phyloP scores from a whole-genome alignment of 2,888 invertebrate genomes.

The Poecilus cupreus region DNA sequence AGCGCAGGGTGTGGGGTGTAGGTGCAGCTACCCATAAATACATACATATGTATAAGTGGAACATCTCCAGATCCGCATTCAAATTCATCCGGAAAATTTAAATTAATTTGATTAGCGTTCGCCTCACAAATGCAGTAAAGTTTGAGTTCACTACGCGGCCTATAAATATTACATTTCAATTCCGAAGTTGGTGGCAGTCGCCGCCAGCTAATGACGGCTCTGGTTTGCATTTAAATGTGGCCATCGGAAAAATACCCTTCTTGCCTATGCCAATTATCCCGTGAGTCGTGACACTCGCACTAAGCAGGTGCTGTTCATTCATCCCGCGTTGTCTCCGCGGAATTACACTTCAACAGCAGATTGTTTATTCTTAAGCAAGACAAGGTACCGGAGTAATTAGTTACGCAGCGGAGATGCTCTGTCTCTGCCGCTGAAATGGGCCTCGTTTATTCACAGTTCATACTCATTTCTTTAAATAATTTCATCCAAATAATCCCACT shows the following conservation, averaged over 20 bases:
- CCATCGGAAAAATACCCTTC: too few relatives aligned
- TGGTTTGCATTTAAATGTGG: neutral
- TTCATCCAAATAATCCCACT: too few relatives aligned
- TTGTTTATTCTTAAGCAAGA: constrained; percentile 41
- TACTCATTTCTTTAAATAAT: too few relatives aligned
- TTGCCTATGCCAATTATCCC: too few relatives aligned
- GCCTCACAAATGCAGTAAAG: neutral
- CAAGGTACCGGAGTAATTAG: constrained; percentile 14
- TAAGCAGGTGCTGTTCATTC: neutral
- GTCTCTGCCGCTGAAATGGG: neutral
- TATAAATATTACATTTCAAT: constrained; percentile 23
- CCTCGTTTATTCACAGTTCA: too few relatives aligned
- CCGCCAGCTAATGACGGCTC: neutral
- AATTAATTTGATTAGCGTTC: neutral
- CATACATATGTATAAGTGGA: too few relatives aligned
- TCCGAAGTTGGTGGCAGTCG: neutral
- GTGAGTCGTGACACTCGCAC: too few relatives aligned
- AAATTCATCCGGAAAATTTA: neutral
- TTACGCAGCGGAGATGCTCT: neutral
- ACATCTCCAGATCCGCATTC: neutral
- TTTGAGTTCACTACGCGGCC: neutral
- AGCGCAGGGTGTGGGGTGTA: too few relatives aligned
- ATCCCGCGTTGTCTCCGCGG: neutral
- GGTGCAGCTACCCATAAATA: too few relatives aligned
- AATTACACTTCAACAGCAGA: constrained; percentile 35